phyloP scores from a whole-genome alignment of 1,140 invertebrate species.

The Cyclina sinensis region DNA sequence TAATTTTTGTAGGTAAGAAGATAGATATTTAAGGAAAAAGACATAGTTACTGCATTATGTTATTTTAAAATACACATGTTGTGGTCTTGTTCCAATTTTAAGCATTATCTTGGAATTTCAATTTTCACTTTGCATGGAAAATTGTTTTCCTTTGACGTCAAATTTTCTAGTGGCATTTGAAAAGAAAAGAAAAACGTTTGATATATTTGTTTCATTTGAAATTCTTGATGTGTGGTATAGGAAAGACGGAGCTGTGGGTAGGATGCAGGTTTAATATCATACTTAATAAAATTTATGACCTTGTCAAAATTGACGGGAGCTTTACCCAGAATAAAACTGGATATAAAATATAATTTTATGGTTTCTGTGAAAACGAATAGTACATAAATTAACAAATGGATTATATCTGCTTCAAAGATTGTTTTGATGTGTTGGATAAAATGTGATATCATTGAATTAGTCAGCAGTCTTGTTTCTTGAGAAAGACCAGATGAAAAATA shows the following conservation, averaged over 20 bases:
- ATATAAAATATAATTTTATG: conserved; percentile 60
- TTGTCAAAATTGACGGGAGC: conserved; percentile 47
- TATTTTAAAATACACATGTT: too few species aligned
- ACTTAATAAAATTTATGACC: conserved; percentile 55
- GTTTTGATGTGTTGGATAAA: neutral
- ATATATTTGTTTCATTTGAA: neutral
- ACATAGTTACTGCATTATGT: too few species aligned
- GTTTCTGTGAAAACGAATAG: neutral
- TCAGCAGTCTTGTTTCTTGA: neutral
- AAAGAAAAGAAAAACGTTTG: conserved; percentile 2
- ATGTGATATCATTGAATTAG: conserved; percentile 23
- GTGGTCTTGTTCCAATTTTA: too few species aligned
- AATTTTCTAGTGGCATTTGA: too few species aligned
- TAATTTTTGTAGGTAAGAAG: too few species aligned
- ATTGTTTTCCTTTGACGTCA: too few species aligned
- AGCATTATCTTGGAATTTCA: too few species aligned
- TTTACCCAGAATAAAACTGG: conserved; percentile 42
- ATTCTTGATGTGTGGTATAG: conserved; percentile 22
- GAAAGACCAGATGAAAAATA: neutral
- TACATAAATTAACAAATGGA: conserved; percentile 53
- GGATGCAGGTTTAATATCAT: conserved; percentile 26
- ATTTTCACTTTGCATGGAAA: too few species aligned
- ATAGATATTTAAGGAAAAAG: too few species aligned
- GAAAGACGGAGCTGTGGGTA: neutral
- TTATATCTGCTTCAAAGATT: conserved; percentile 30